These are phyloP conservation scores for Griposia aprilina DNA, from an alignment of 2,888 invertebrate species.

Conservation along the genomic window DNA sequence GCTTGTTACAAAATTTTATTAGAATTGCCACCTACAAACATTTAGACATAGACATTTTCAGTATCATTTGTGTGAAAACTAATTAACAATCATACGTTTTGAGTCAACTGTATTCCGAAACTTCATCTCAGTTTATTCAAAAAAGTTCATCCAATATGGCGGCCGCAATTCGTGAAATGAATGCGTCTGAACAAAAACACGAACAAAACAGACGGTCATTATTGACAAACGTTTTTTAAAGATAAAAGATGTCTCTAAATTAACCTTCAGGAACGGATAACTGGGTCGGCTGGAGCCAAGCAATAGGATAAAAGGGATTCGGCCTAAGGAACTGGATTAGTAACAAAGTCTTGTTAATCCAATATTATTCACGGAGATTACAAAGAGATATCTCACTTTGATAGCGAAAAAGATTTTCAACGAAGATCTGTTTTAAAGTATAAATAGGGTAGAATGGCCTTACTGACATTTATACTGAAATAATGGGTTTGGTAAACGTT, in stretches of 20 bases:
- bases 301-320: conserved; percentile 80
- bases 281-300: conserved; percentile 63
- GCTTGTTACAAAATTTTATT: conserved; percentile 16
- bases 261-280: conserved; percentile 72
- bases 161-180: conserved; percentile 24
- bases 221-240: conserved; percentile 60
- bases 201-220: conserved; percentile 53
- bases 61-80: neutral
- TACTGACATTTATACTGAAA: conserved; percentile 14
- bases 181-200: conserved; percentile 35
- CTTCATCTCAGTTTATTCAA: neutral
- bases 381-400: conserved; percentile 85
- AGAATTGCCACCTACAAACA: conserved; percentile 11
- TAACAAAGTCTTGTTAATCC: conserved; percentile 82
- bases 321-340: conserved; percentile 79
- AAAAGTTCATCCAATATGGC: conserved; percentile 32
- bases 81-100: conserved; percentile 18
- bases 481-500: conserved; percentile 21
- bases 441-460: conserved; percentile 53
- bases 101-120: conserved; percentile 3
- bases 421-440: conserved; percentile 78
- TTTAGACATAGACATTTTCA: neutral
- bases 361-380: conserved; percentile 84
- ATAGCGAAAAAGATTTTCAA: conserved; percentile 77
- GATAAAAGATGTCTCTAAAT: conserved; percentile 66